These are phyloP conservation scores for Gopherus evgoodei DNA, from an alignment of 2,113 vertebrate species.

Conservation along the genomic window DNA sequence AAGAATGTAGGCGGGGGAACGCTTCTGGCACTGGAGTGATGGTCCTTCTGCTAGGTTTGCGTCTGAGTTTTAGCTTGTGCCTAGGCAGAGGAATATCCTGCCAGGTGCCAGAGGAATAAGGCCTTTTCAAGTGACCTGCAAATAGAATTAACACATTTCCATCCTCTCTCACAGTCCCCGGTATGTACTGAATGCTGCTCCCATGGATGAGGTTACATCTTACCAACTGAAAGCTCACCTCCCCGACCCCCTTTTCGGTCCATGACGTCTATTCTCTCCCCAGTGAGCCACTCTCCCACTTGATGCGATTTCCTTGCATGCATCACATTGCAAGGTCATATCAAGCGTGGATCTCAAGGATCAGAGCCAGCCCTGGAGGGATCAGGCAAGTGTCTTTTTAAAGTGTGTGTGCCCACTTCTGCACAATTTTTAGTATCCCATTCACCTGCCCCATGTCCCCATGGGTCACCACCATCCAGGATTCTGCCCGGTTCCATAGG, in stretches of 20 bases:
- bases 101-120: rapidly evolving
- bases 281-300: neutral
- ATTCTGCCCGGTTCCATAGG: neutral
- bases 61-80: rapidly evolving
- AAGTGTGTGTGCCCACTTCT: neutral
- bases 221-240: conserved; percentile 48
- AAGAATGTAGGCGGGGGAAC: neutral
- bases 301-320: neutral
- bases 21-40: neutral
- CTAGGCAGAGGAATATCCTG: neutral
- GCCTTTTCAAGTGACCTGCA: neutral
- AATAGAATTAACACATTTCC: rapidly evolving
- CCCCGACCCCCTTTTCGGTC: neutral
- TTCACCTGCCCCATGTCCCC: neutral
- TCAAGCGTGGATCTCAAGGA: neutral
- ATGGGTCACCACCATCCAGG: neutral
- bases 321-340: neutral
- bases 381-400: neutral
- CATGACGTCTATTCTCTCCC: neutral
- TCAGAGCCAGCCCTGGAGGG: no score
- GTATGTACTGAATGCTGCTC: neutral
- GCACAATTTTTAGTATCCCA: neutral
- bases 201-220: neutral
- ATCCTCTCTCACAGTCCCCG: rapidly evolving
- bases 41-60: rapidly evolving